These are phyloP conservation scores for Willowsia nigromaculata DNA, from an alignment of 2,888 invertebrate species.

Conservation along the genomic window DNA sequence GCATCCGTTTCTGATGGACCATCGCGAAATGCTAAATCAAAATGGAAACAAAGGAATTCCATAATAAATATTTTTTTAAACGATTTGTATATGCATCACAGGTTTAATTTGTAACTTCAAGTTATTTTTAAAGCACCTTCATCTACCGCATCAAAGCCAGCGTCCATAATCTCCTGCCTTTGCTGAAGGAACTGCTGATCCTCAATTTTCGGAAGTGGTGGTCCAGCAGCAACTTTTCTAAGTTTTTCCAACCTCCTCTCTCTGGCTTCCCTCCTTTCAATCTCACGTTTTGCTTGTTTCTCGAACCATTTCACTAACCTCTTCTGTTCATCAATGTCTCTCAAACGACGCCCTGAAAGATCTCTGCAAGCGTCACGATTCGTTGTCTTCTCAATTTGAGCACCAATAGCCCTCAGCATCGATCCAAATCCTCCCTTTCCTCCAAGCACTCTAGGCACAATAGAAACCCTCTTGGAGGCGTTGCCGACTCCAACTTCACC, in stretches of 20 bases:
- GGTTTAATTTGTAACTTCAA: not conserved
- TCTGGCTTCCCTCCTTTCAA: constrained; percentile 88
- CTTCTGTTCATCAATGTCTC: constrained; percentile 98
- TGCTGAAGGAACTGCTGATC: constrained; percentile 90
- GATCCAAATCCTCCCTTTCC: constrained; percentile 99
- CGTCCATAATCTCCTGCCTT: constrained; percentile 88
- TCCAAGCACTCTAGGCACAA: constrained; percentile 85
- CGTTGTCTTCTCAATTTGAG: constrained; percentile 99
- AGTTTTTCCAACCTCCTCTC: constrained; percentile 87
- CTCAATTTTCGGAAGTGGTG: constrained; percentile 86
- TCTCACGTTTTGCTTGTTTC: constrained; percentile 90
- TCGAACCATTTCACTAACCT: constrained; percentile 92
- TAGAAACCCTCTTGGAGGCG: constrained; percentile 81
- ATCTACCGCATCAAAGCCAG: constrained; percentile 91
- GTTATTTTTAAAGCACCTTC: constrained; percentile 85
- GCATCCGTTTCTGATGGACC: not conserved
- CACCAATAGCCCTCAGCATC: constrained; percentile 98
- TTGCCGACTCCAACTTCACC: constrained; percentile 79
- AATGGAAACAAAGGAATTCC: not conserved
- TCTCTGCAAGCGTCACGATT: constrained; percentile 98
- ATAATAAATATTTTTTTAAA: no score
- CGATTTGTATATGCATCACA: not conserved
- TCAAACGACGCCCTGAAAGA: constrained; percentile 94
- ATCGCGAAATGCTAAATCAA: not conserved
- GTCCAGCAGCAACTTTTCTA: constrained; percentile 86